Evolutionary conservation across 2,113 vertebrate genomes (phyloP).

Genomic region (Chamaetylas fuelleborni): DNA sequence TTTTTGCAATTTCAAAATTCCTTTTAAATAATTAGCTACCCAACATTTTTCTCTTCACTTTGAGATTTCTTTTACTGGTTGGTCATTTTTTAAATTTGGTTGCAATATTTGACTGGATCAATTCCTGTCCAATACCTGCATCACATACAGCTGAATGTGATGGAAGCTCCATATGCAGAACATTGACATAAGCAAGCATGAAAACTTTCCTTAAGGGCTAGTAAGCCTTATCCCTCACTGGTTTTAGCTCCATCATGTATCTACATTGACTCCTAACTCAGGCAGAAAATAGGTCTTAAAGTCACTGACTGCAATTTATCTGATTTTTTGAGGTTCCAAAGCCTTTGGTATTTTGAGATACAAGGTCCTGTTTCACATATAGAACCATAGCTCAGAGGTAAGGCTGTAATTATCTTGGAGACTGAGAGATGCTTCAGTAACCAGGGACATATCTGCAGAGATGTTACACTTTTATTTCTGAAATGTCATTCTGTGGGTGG

Average conservation of each 20-base stretch:
- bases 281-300: background rate
- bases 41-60: background rate
- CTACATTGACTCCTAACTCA: background rate
- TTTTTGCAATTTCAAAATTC: background rate
- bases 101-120: background rate
- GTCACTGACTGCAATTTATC: background rate
- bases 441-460: background rate
- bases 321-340: background rate
- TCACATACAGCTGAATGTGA: background rate
- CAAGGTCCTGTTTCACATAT: background rate
- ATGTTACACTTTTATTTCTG: conserved; percentile 6
- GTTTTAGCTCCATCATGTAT: background rate
- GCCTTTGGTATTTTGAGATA: background rate
- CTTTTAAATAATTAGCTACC: background rate
- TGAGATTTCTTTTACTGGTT: background rate
- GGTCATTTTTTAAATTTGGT: background rate
- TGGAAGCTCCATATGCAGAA: background rate
- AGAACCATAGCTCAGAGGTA: background rate
- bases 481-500: conserved; percentile 28
- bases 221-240: background rate
- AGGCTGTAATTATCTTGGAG: background rate
- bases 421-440: background rate
- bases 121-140: background rate
- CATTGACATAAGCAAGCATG: background rate
- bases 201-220: background rate